Conservation (phyloP, 2,888 invertebrate species). For the Eubasilissa splendida region DNA sequence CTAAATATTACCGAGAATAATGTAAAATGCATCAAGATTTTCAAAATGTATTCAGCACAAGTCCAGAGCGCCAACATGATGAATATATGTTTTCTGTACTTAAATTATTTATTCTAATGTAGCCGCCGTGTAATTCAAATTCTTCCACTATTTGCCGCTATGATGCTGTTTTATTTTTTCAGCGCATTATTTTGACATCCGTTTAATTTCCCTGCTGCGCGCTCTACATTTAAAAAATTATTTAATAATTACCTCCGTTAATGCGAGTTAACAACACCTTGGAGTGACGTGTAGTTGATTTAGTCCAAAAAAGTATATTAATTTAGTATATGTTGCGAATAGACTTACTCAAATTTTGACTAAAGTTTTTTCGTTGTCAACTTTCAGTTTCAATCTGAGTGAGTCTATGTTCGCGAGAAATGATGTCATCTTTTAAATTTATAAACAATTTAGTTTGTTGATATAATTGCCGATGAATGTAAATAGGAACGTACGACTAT, state of each 20-base stretch:
- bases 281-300: conserved; percentile 35
- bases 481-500: conserved; percentile 54
- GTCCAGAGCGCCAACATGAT: neutral
- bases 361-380: conserved; percentile 19
- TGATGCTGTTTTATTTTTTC: conserved; percentile 12
- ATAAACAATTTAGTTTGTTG: conserved; percentile 40
- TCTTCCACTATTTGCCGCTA: neutral
- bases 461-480: conserved; percentile 52
- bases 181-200: conserved; percentile 8
- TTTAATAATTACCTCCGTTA: conserved; percentile 18
- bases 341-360: conserved; percentile 9
- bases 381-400: conserved; percentile 2
- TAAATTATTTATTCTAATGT: conserved; percentile 22
- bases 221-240: conserved; percentile 21
- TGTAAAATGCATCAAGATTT: conserved; percentile 30
- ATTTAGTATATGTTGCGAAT: conserved; percentile 36
- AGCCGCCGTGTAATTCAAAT: neutral
- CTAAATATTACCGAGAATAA: conserved; percentile 23
- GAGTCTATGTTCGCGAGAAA: conserved; percentile 4
- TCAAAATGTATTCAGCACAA: neutral
- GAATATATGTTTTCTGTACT: conserved; percentile 24
- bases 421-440: conserved; percentile 37
- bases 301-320: conserved; percentile 38
- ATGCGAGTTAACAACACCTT: neutral
- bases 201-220: conserved; percentile 11